A percentile compares a stretch with the other conserved stretches of the same genome.
phyloP scores from a whole-genome alignment of 2,888 invertebrate genomes.

The Andrena dorsata region DNA sequence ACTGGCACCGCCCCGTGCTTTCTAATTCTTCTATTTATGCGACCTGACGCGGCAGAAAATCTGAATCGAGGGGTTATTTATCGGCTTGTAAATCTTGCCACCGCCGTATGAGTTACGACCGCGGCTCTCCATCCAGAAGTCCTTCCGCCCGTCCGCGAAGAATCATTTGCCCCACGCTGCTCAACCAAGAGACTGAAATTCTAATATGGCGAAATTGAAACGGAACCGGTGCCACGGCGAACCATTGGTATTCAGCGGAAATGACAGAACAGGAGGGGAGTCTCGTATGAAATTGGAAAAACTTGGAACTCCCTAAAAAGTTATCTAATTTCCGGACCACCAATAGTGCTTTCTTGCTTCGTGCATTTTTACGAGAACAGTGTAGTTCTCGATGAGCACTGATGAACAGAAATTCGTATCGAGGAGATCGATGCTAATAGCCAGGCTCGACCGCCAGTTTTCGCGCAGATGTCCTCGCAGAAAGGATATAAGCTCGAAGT shows the following conservation, averaged over 20 bases:
- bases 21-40: slow-evolving; percentile 28
- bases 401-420: slow-evolving; percentile 1
- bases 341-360: neutral
- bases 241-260: neutral
- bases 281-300: slow-evolving; percentile 14
- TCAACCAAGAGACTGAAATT: neutral
- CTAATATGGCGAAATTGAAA: neutral
- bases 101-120: slow-evolving; percentile 4
- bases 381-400: too few species aligned
- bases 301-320: slow-evolving; percentile 17
- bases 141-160: neutral
- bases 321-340: slow-evolving; percentile 24
- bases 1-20: neutral
- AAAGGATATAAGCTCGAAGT: neutral
- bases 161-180: neutral
- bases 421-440: neutral
- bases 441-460: slow-evolving; percentile 4
- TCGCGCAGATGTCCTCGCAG: neutral
- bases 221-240: neutral
- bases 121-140: neutral
- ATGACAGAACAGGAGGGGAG: neutral
- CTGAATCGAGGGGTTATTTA: slow-evolving; percentile 13
- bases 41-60: slow-evolving; percentile 32
- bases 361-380: neutral
- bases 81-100: slow-evolving; percentile 30